phyloP scores from a whole-genome alignment of 2,888 invertebrate genomes.

The Dolomedes plantarius region DNA sequence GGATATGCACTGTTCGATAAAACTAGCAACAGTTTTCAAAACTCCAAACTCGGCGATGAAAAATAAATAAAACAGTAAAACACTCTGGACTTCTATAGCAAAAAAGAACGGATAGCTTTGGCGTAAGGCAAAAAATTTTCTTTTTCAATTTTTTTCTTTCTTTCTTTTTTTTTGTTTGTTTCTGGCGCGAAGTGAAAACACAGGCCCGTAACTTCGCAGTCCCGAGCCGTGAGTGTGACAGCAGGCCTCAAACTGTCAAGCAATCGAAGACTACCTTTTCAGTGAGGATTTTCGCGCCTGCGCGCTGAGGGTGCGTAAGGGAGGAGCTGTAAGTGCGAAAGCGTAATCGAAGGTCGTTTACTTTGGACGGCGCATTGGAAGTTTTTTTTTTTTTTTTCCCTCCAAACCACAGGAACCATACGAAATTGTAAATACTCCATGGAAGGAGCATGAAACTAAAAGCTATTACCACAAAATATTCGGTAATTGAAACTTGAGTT shows the following conservation, averaged over 20 bases:
- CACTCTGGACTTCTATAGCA: not conserved
- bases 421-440: too few species aligned
- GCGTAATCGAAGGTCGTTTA: not conserved
- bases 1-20: not conserved
- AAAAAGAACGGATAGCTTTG: not conserved
- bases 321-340: not conserved
- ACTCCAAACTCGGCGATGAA: not conserved
- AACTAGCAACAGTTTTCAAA: conserved; percentile 29
- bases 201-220: conserved; percentile 28
- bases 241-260: conserved; percentile 56
- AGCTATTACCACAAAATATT: too few species aligned
- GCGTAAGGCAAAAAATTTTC: not conserved
- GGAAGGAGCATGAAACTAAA: too few species aligned
- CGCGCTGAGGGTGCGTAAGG: not conserved
- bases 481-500: too few species aligned
- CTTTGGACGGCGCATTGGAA: too few species aligned
- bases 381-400: too few species aligned
- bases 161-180: not conserved
- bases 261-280: conserved; percentile 60
- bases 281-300: conserved; percentile 37
- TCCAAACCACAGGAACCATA: too few species aligned
- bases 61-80: not conserved
- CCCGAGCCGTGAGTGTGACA: conserved; percentile 38
- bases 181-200: not conserved
- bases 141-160: not conserved